A percentile compares a stretch with the other conserved stretches of the same genome.
These are phyloP conservation scores for Diprion similis DNA, from an alignment of 1,140 invertebrate genomes.

Conservation along the genomic window DNA sequence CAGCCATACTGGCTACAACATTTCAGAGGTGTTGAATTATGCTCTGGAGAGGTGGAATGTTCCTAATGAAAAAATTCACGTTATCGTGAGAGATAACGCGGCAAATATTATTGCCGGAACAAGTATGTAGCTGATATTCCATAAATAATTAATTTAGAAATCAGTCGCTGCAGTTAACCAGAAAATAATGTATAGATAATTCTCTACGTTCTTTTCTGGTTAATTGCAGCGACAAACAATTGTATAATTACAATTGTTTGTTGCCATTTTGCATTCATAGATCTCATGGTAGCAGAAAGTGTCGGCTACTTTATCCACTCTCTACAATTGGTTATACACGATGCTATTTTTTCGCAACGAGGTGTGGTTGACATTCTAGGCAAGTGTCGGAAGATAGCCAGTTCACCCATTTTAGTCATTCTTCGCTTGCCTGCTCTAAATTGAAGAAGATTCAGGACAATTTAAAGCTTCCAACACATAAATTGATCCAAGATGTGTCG, in stretches of 20 bases:
- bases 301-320: too few relatives aligned
- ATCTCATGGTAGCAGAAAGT: too few relatives aligned
- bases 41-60: slow-evolving; percentile 20
- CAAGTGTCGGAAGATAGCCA: background rate
- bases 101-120: slow-evolving; percentile 16
- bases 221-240: too few relatives aligned
- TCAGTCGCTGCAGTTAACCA: background rate
- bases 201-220: too few relatives aligned
- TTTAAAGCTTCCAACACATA: too few relatives aligned
- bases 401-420: background rate
- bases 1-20: slow-evolving; percentile 22
- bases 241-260: background rate
- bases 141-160: background rate
- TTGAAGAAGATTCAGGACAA: slow-evolving; percentile 3
- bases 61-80: slow-evolving; percentile 16
- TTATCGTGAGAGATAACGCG: slow-evolving; percentile 20
- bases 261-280: background rate
- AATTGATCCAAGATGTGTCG: too few relatives aligned
- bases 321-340: background rate
- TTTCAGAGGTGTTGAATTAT: slow-evolving; percentile 19
- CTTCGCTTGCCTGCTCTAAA: background rate
- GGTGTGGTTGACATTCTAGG: slow-evolving; percentile 2
- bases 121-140: background rate
- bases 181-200: background rate
- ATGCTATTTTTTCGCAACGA: background rate